Conservation (phyloP, 2,797 vertebrate species). For the Hafferia zeledoni region DNA sequence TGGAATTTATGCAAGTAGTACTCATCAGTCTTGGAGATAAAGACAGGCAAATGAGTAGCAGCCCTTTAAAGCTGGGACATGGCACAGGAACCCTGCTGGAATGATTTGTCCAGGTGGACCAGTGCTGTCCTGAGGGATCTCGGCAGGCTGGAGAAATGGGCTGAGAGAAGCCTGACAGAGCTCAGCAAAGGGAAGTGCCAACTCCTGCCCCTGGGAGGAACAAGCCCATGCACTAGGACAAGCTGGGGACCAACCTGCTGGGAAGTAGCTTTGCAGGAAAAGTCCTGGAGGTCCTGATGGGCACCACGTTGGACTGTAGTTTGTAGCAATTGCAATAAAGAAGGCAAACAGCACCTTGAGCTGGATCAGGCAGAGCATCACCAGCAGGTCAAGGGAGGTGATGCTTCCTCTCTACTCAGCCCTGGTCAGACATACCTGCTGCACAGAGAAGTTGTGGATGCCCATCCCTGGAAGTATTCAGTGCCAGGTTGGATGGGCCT, state of each 20-base stretch:
- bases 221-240: background rate
- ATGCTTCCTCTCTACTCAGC: background rate
- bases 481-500: background rate
- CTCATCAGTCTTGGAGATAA: background rate
- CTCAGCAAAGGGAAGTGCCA: background rate
- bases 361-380: background rate
- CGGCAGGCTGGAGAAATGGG: background rate
- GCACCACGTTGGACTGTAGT: rapidly evolving
- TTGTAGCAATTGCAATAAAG: background rate
- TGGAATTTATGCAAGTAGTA: background rate
- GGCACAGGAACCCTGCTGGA: background rate
- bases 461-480: background rate
- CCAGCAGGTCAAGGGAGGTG: background rate
- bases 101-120: background rate
- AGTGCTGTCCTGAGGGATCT: background rate
- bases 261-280: background rate
- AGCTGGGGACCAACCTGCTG: rapidly evolving
- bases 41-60: background rate
- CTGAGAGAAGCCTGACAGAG: background rate
- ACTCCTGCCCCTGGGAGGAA: background rate
- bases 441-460: background rate
- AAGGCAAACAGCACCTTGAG: background rate
- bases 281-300: background rate
- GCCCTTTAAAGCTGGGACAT: background rate
- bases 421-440: background rate